Evolutionary conservation across 2,888 invertebrate genomes (phyloP), one percentile per base, ranked within the genome.

Genomic region (Scaptomyza parva): DNA sequence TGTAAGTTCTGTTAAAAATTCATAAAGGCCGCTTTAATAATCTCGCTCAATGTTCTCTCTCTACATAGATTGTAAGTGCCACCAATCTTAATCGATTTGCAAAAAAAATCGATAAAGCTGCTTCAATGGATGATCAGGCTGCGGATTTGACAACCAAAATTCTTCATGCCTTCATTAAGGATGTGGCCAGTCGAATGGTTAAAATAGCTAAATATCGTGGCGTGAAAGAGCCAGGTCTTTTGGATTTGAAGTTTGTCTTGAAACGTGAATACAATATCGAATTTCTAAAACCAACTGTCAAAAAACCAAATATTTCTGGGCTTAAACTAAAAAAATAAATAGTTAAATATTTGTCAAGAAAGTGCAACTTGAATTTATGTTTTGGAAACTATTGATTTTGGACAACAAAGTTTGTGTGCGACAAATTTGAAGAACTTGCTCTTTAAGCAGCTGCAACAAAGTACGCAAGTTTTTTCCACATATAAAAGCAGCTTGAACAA

Each of bases 201-300:
- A 59, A 54, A 28, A n/a, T 82, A 52, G 79, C 64, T 8, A 57
- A 71, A 7, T 61, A 67, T 14, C 71, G 83, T 0, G 54, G 69
- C 2, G 24, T 2, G 17, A 37, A 26, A 0, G 39, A 44, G 0
- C 48, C 80, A 0, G 22, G 20, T n/a, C 12, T 60, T 1, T 14
- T 61, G 2, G 86, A 88, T 1, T 53, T 88, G 8, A 54, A 83
- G 30, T 65, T 86, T 6, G 53, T 35, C 0, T 37, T 88, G 0
- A 88, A 83, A 6, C 62, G 84, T 0, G 88, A 81, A 12, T 88
- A 76, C 17, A 76, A 88, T 6, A 79, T 86, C 64, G 67, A 74
- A 33, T 74, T 84, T 37, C 51, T 84, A 17, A n/a, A 33, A 3
- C 7, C 14, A n/a, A n/a, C n/a, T n/a, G n/a, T n/a, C 9, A 9